Base-by-base conservation (phyloP, 2,888 invertebrate species). In the Lithophane socia region DNA sequence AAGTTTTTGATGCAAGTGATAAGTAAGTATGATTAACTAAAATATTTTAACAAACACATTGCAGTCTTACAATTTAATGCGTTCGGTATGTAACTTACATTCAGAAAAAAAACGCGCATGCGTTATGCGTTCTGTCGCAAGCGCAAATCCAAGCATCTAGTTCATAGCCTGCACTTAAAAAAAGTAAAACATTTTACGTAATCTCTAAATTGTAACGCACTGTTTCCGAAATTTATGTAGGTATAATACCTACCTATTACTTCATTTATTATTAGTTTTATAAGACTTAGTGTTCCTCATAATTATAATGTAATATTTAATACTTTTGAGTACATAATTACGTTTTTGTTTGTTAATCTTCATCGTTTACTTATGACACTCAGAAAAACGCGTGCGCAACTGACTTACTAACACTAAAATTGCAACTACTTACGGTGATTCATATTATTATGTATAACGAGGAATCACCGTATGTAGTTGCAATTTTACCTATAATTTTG, bases 181-280 rank as follows among this genome's bases (percentile, higher is more conserved):
- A 84, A 83, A 81, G 76, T 79, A 82, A 81, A 83, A 82, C 68
- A 70, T 72, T 73, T 88, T 87, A 85, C 83, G 81, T 79, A 88
- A 87, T 70, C 12, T 3, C 21, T 65, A 47, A 82, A 81, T 75
- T 68, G 83, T 85, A 89, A 88, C 87, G 85, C 88, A 89, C 88
- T 88, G 82, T 84, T 88, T 85, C 83, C 85, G 71, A 85, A 70
- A 75, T 82, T 52, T 75, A 68, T 67, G 10, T 54, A 37, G 37
- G 37, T 37, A 73, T 49, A 18, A 56, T 69, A 65, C 37, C 8
- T 52, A 56, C 47, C 8, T 52, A 56, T 86, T 86, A 76, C 86
- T 75, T 80, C 63, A 83, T 80, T 47, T 29, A 65, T 75, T 56
- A 74, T 71, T 64, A 44, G 24, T 37, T 68, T 75, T 69, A 70